Percentiles rank a stretch among this genome's conserved stretches.
phyloP scores from a whole-genome alignment of 37 sponge, comb jelly and placozoan genomes.

The Chondrilla cf. caribensis region DNA sequence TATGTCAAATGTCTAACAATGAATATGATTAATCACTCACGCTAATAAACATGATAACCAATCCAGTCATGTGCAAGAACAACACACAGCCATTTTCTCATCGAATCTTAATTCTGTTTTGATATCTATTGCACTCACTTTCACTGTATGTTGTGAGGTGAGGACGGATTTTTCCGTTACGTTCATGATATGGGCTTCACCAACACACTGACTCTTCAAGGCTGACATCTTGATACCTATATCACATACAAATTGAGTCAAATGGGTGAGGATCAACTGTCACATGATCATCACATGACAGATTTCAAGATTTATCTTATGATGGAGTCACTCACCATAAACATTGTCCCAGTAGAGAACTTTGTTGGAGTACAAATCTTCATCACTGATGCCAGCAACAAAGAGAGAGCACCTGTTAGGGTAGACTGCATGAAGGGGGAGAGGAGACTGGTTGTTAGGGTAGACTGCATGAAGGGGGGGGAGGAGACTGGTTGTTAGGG shows the following conservation, averaged over 20 bases:
- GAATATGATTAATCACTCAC: too few relatives aligned
- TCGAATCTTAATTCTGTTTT: background rate
- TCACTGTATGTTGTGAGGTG: background rate
- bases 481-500: too few relatives aligned
- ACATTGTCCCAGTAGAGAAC: conserved; percentile 76
- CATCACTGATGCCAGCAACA: conserved; percentile 62
- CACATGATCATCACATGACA: too few relatives aligned
- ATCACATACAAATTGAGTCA: background rate
- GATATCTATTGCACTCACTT: background rate
- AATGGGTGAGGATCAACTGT: too few relatives aligned
- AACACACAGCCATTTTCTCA: too few relatives aligned
- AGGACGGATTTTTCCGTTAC: background rate
- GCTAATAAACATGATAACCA: too few relatives aligned
- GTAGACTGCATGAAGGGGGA: conserved; percentile 66
- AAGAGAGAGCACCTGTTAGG: conserved; percentile 58
- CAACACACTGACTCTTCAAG: conserved; percentile 50
- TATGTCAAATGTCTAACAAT: conserved; percentile 52
- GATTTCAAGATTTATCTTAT: background rate
- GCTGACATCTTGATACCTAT: conserved; percentile 82
- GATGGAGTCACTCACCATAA: conserved; percentile 45
- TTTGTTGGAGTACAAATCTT: conserved; percentile 23
- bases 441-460: too few relatives aligned
- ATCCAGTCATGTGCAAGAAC: too few relatives aligned
- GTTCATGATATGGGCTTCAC: conserved; percentile 32
- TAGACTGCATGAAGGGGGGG: too few relatives aligned